A percentile compares a stretch with the other conserved stretches of the same genome.
phyloP scores from a whole-genome alignment of 2,113 vertebrate genomes.

The Cyprinus carpio region DNA sequence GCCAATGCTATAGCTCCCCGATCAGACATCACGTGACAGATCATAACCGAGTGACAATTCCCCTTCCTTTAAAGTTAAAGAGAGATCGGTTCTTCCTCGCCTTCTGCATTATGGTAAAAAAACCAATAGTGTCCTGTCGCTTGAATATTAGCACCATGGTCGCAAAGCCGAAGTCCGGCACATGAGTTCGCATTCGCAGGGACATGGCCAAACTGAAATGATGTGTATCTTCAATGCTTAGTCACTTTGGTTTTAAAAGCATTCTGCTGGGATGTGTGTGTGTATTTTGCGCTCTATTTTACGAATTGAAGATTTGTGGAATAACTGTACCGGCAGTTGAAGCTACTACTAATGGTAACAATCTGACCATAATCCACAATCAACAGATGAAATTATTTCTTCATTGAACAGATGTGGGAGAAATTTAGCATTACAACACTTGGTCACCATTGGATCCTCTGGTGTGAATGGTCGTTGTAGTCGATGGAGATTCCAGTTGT shows the following conservation, averaged over 20 bases:
- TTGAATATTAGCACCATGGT: background rate
- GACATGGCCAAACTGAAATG: background rate
- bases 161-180: background rate
- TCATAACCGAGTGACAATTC: too few species aligned
- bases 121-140: background rate
- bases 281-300: background rate
- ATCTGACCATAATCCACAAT: background rate
- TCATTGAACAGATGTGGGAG: background rate
- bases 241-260: background rate
- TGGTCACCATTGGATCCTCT: background rate
- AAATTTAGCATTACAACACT: background rate
- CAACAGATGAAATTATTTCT: background rate
- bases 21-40: background rate
- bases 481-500: background rate
- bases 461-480: background rate
- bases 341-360: background rate
- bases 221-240: background rate
- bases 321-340: background rate
- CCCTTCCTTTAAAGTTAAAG: slow-evolving; percentile 17
- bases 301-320: background rate
- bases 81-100: background rate
- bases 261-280: background rate
- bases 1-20: background rate
- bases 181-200: background rate
- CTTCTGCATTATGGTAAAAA: background rate